Evolutionary conservation across 1,140 invertebrate species (phyloP).

Genomic region (Bombus ignitus): DNA sequence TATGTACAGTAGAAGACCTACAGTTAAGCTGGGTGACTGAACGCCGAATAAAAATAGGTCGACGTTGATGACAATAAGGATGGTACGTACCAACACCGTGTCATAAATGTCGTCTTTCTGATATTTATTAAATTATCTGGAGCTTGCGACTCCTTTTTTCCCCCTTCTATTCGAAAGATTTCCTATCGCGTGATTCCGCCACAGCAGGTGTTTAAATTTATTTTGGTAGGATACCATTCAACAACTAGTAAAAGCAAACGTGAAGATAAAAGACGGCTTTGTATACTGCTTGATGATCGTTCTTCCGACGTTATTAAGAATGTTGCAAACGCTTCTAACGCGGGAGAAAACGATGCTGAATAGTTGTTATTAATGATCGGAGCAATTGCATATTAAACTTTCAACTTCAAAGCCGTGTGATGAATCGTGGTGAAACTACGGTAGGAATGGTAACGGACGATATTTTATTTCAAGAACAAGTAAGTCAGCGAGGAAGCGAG

Average conservation of each 20-base stretch:
- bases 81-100: constrained; percentile 51
- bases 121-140: constrained; percentile 60
- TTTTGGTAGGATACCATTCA: neutral
- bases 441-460: too few relatives aligned
- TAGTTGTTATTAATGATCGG: neutral
- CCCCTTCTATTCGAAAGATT: neutral
- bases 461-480: too few relatives aligned
- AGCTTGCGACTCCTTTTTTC: too few relatives aligned
- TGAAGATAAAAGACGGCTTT: neutral
- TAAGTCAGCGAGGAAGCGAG: too few relatives aligned
- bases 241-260: neutral
- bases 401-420: neutral
- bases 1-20: constrained; percentile 22
- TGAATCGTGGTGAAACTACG: neutral
- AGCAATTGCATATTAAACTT: constrained; percentile 1
- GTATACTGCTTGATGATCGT: neutral
- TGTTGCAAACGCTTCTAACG: neutral
- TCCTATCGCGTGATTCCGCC: neutral
- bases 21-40: constrained; percentile 13
- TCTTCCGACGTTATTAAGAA: neutral
- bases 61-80: constrained; percentile 23
- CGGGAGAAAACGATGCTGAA: neutral
- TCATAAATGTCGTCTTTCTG: constrained; percentile 25
- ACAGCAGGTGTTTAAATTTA: neutral
- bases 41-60: constrained; percentile 61